Evolutionary conservation across 2,888 invertebrate species (phyloP).

Genomic region (Drosophila rellima): DNA sequence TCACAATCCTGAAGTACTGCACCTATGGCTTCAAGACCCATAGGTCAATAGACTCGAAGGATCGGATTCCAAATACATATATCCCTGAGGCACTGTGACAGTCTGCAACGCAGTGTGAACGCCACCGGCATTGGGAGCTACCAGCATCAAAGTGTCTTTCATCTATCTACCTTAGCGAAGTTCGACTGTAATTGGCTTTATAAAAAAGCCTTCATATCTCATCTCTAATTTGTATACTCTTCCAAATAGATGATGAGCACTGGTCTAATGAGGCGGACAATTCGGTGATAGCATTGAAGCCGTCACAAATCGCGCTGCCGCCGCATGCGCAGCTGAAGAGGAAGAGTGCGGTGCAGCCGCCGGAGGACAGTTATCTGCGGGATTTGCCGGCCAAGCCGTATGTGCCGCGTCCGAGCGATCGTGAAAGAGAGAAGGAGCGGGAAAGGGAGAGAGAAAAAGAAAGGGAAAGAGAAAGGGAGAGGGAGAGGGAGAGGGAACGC

Average conservation of each 20-base stretch:
- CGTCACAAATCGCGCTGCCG: constrained; percentile 83
- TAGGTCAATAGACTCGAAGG: no score
- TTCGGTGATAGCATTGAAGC: constrained; percentile 84
- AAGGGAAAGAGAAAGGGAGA: constrained; percentile 36
- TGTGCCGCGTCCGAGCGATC: constrained; percentile 67
- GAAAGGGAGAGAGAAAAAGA: constrained; percentile 24
- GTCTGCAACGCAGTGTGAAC: no score
- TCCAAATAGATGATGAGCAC: constrained; percentile 83
- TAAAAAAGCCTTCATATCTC: not conserved
- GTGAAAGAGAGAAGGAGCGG: constrained; percentile 52
- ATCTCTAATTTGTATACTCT: not conserved
- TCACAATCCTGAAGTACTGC: no score
- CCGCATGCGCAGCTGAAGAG: constrained; percentile 82
- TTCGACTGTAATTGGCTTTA: not conserved
- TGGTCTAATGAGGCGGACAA: constrained; percentile 86
- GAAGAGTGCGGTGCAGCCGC: constrained; percentile 83
- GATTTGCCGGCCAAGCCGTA: constrained; percentile 85
- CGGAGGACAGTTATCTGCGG: constrained; percentile 84
- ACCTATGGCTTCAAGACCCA: no score
- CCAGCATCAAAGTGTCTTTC: no score
- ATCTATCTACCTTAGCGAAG: not conserved
- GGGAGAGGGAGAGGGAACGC: constrained; percentile 51
- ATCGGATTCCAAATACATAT: no score
- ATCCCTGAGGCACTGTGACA: no score
- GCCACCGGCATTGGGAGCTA: no score